Evolutionary conservation across 1,140 invertebrate genomes (phyloP), one percentile per base, ranked within the genome.

Genomic region (Colletes latitarsis): DNA sequence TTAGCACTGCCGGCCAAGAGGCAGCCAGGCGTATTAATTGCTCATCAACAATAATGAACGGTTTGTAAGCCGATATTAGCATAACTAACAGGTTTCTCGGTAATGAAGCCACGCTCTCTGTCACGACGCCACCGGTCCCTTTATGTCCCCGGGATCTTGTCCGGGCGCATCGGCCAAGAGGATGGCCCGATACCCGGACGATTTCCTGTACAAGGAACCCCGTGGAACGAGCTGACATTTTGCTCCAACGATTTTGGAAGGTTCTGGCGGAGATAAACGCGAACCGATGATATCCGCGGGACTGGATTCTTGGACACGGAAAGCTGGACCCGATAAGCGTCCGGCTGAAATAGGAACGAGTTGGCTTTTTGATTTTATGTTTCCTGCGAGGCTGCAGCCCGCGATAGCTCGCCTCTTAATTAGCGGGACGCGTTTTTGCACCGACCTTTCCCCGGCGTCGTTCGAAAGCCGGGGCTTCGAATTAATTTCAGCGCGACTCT

Each of bases 41-140:
- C 90, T 91, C 90, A 90, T 90, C 90, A 91, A 77, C 86, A 76
- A 83, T 91, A 90, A 90, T 89, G 90, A 90, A 91, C 89, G 89
- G 90, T 90, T 90, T 89, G 90, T 90, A 90, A 90, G 89, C 83
- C 84, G 87, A 90, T 87, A 91, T 91, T 91, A 91, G 90, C 90
- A 91, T 91, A 91, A 91, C 88, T 90, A 91, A 91, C 90, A 88
- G 89, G 90, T 91, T 90, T 90, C 89, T 83, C 70, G 83, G 88
- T 88, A 90, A 89, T 90, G 89, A 90, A 90, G 88, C 88, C 85
- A 87, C 89, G 87, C 82, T 88, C 86, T 75, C 78, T 83, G 80
- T 71, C 83, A 71, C 81, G 74, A 74, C 58, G 68, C 82, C 66
- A 81, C 73, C 82, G 77, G 77, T 78, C 77, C 82, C 78, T 86